Evolutionary conservation across 2,797 vertebrate species (phyloP).

Genomic region (Bradypodion ventrale): DNA sequence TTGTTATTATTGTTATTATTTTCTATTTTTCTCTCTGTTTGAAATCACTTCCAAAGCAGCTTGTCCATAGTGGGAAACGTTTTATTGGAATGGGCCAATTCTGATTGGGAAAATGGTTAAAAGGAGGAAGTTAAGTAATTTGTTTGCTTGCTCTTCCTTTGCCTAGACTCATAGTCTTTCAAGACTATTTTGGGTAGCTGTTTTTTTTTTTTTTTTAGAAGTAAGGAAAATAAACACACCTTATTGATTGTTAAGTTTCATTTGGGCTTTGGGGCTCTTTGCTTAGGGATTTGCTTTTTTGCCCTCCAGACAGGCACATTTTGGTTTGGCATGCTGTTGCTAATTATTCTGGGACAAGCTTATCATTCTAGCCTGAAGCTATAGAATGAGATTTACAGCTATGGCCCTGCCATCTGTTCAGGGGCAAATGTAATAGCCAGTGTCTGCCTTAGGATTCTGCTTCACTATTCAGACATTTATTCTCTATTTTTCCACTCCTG

Average conservation of each 20-base stretch:
- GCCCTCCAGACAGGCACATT: not conserved
- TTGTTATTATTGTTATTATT: too few species aligned
- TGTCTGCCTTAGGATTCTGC: too few species aligned
- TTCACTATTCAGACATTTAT: not conserved
- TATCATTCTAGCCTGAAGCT: not conserved
- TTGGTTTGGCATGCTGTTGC: not conserved
- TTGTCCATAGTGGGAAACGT: not conserved
- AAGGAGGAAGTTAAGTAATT: not conserved
- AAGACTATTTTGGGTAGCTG: not conserved
- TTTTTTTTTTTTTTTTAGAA: not conserved
- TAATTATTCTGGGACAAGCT: not conserved
- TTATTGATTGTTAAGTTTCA: not conserved
- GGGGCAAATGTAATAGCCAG: not conserved
- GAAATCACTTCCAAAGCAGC: not conserved
- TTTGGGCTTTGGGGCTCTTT: not conserved
- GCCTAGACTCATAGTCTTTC: not conserved
- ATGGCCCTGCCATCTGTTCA: not conserved
- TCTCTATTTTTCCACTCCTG: not conserved
- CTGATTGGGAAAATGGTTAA: not conserved
- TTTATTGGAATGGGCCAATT: not conserved
- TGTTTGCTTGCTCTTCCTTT: not conserved
- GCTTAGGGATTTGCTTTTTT: not conserved
- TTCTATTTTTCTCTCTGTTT: not conserved
- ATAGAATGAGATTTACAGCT: not conserved
- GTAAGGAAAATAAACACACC: not conserved